A percentile compares a stretch with the other conserved stretches of the same genome.
Conservation (phyloP, 2,888 invertebrate species). For the Orthosia cruda region DNA sequence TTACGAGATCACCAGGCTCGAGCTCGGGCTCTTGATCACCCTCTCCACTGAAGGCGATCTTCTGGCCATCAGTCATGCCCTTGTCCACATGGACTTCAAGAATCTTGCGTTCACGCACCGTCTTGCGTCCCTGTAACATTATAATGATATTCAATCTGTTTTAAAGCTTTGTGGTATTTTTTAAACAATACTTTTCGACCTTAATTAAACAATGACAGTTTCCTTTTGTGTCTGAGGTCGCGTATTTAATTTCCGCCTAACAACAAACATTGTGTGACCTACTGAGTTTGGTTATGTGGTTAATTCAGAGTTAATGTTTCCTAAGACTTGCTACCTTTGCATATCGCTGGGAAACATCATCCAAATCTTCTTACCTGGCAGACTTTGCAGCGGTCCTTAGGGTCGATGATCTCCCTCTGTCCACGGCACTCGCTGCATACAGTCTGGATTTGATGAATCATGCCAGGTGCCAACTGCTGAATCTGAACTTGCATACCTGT, state of each 20-base stretch:
- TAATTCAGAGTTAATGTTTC: not conserved
- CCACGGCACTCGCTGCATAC: constrained; percentile 97
- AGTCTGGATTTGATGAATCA: constrained; percentile 97
- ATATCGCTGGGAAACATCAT: not conserved
- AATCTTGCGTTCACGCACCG: constrained; percentile 97
- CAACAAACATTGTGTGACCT: not conserved
- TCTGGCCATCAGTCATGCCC: constrained; percentile 99
- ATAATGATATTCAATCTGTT: constrained; percentile 11
- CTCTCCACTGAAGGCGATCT: constrained; percentile 98
- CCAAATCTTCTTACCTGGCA: constrained; percentile 92
- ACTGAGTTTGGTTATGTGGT: not conserved
- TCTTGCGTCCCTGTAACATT: constrained; percentile 94
- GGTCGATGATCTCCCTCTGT: constrained; percentile 96
- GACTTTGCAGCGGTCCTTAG: constrained; percentile 98
- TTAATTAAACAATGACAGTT: constrained; percentile 20
- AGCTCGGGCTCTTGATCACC: constrained; percentile 99
- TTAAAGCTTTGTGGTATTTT: not conserved
- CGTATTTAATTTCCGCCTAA: not conserved
- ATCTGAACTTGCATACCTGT: constrained; percentile 95
- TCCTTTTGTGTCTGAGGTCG: constrained; percentile 9
- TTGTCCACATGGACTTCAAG: constrained; percentile 98
- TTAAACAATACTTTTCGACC: constrained; percentile 17
- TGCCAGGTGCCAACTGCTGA: constrained; percentile 92
- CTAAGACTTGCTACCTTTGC: not conserved
- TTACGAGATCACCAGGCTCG: constrained; percentile 98